Evolutionary conservation across 2,113 vertebrate species (phyloP).

Genomic region (Thryonomys swinderianus): DNA sequence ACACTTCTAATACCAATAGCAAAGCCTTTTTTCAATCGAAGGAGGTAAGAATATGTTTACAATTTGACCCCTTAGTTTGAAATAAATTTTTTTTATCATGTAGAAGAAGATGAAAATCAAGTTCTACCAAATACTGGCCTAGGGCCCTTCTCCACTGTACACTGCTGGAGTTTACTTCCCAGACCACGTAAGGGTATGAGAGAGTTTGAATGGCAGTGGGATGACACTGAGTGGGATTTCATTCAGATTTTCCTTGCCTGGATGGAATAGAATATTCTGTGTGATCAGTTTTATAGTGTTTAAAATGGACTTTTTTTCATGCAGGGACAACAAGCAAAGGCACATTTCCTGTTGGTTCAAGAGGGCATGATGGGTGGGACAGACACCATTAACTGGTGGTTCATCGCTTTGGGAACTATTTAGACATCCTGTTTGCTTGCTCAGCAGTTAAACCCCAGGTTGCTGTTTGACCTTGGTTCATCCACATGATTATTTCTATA

Average conservation of each 20-base stretch:
- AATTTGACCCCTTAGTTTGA: constrained; percentile 25
- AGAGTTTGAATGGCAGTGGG: not conserved
- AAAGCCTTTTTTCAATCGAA: not conserved
- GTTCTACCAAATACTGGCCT: not conserved
- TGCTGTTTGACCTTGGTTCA: constrained; percentile 80
- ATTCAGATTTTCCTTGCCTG: not conserved
- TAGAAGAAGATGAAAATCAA: not conserved
- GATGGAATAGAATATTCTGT: not conserved
- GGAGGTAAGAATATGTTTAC: not conserved
- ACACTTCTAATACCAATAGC: not conserved
- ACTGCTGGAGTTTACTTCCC: not conserved
- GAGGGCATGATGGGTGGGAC: constrained; percentile 65
- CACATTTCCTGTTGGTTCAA: constrained; percentile 70
- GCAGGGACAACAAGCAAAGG: constrained; percentile 17
- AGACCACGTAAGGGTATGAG: not conserved
- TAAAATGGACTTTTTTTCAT: constrained; percentile 21
- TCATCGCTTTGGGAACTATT: constrained; percentile 75
- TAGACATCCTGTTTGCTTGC: constrained; percentile 81
- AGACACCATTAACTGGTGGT: constrained; percentile 78
- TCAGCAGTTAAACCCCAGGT: constrained; percentile 80
- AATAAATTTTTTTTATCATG: not conserved
- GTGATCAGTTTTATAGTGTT: constrained; percentile 37
- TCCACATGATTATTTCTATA: constrained; percentile 81
- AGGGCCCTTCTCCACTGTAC: not conserved
- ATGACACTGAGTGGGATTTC: not conserved